Percentiles rank a stretch among this genome's conserved stretches.
These are phyloP conservation scores for Tenthredo scrophulariae DNA, from an alignment of 2,888 invertebrate genomes.

Conservation along the genomic window DNA sequence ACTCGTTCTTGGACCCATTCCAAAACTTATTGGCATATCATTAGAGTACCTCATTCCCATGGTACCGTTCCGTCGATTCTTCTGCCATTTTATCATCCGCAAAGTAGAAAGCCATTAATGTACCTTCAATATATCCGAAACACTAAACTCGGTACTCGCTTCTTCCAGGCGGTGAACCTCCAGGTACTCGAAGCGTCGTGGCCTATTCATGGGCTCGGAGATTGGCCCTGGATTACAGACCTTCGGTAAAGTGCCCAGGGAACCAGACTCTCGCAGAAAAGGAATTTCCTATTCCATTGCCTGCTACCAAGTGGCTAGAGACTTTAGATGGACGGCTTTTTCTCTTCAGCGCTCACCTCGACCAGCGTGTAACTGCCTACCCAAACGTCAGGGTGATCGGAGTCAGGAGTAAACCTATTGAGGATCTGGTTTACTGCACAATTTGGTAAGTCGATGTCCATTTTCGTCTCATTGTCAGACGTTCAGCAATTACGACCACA, in stretches of 20 bases:
- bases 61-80: not conserved
- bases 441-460: constrained; percentile 66
- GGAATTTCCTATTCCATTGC: constrained; percentile 52
- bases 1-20: constrained; percentile 36
- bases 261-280: constrained; percentile 56
- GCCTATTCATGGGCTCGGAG: constrained; percentile 81
- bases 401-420: constrained; percentile 73
- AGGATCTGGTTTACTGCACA: constrained; percentile 73
- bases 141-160: not conserved
- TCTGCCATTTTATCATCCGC: not conserved
- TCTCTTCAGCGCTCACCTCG: constrained; percentile 74
- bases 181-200: constrained; percentile 81
- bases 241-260: constrained; percentile 71
- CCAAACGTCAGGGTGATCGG: constrained; percentile 75
- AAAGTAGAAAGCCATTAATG: not conserved
- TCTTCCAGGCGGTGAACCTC: constrained; percentile 69
- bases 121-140: not conserved
- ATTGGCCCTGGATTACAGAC: constrained; percentile 76
- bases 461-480: not conserved
- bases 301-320: constrained; percentile 68
- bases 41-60: not conserved
- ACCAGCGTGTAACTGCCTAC: constrained; percentile 72
- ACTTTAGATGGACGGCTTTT: constrained; percentile 74
- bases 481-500: not conserved
- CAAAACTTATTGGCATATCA: constrained; percentile 30